Conservation (phyloP, 1,140 invertebrate genomes). For the Halesus radiatus region DNA sequence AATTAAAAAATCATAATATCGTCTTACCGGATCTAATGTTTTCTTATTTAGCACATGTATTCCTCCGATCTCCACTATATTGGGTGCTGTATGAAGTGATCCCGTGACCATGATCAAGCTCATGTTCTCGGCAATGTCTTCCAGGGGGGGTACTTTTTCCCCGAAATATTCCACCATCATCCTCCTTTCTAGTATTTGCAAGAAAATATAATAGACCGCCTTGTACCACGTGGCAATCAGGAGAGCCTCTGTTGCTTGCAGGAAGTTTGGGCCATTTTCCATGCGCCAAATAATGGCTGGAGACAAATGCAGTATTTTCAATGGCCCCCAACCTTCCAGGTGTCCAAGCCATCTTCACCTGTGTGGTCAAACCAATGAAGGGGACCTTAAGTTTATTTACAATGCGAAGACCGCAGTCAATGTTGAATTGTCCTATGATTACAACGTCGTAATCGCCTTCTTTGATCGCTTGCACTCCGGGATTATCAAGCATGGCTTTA, state of each 20-base stretch:
- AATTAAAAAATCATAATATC: too few species aligned
- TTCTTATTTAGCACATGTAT: conserved; percentile 67
- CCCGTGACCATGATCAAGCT: conserved; percentile 70
- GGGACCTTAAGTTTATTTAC: conserved; percentile 75
- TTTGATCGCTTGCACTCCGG: conserved; percentile 65
- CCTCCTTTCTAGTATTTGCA: conserved; percentile 63
- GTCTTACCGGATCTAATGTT: background rate
- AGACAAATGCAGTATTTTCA: conserved; percentile 72
- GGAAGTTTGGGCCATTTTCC: conserved; percentile 72
- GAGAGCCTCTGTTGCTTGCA: conserved; percentile 63
- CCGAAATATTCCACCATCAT: conserved; percentile 70
- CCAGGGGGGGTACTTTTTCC: conserved; percentile 69
- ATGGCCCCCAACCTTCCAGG: conserved; percentile 71
- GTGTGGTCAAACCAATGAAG: conserved; percentile 72
- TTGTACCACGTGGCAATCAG: conserved; percentile 63
- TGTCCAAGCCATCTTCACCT: conserved; percentile 74
- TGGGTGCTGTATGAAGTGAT: conserved; percentile 69
- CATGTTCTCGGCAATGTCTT: conserved; percentile 69
- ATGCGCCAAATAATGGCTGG: conserved; percentile 70
- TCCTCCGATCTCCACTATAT: conserved; percentile 74
- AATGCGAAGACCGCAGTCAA: conserved; percentile 77
- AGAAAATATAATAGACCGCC: conserved; percentile 61
- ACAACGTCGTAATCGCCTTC: conserved; percentile 76
- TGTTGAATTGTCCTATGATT: conserved; percentile 78
- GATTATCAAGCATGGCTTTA: conserved; percentile 62